Evolutionary conservation across 2,888 invertebrate genomes (phyloP).

Genomic region (Tipula unca): DNA sequence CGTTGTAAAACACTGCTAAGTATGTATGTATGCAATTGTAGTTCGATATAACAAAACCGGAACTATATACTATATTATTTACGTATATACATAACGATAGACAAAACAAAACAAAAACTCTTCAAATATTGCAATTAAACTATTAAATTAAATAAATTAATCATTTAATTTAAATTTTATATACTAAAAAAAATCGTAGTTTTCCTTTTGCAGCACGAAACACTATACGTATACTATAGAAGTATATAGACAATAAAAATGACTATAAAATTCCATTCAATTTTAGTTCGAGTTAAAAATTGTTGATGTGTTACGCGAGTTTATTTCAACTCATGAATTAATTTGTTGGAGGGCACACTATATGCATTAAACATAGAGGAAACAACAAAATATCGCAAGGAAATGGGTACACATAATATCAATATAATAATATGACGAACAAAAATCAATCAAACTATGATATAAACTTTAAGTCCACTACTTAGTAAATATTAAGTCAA

Average conservation of each 20-base stretch:
- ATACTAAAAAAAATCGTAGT: not conserved
- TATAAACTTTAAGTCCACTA: not conserved
- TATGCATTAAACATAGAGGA: not conserved
- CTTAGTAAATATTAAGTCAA: not conserved
- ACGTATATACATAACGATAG: not conserved
- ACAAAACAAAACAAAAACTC: not conserved
- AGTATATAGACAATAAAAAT: not conserved
- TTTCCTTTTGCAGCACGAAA: not conserved
- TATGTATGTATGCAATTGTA: not conserved
- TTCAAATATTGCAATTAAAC: not conserved
- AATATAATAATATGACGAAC: not conserved
- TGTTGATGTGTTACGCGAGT: not conserved
- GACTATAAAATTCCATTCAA: not conserved
- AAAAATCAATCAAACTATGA: not conserved
- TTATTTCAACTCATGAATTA: not conserved
- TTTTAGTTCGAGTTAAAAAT: not conserved
- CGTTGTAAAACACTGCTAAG: no score
- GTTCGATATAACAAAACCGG: not conserved
- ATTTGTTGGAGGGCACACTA: no score
- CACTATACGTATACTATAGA: not conserved
- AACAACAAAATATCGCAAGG: not conserved
- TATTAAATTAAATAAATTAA: slow-evolving; percentile 8
- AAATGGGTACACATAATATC: not conserved
- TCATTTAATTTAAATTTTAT: not conserved
- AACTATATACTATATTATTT: not conserved